Evolutionary conservation across 2,888 invertebrate species (phyloP), one percentile per base, ranked within the genome.

Genomic region (Trachelus tabidus): DNA sequence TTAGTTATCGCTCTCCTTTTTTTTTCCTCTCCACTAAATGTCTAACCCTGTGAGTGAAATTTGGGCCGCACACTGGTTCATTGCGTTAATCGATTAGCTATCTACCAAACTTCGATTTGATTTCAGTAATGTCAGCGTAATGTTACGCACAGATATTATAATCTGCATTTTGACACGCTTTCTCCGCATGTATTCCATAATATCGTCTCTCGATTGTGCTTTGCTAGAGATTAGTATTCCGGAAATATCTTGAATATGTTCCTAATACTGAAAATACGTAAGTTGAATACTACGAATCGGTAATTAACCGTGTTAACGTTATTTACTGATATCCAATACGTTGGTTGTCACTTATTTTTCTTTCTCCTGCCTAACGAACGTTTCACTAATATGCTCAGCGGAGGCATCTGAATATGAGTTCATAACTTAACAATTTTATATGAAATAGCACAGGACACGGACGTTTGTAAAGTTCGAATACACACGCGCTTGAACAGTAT

Each of bases 1-100:
- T 86, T 86, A 84, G 84, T 81, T 75, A 75, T 80, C 82, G 83
- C 75, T 86, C 85, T 81, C 83, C 82, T 87, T 86, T 83, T 80
- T 81, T 85, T 82, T 85, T 77, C 12, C 40, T 15, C 15, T 15
- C 40, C 40, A 4, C 15, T 6, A 40, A 12, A 40, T 15, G 56
- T 56, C 56, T 56, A 56, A 56, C 23, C 9, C 56, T 2, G 23
- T 56, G 56, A 56, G 23, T 56, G 56, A 56, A 56, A 56, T 56
- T 56, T 56, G 56, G 56, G 23, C 56, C 56, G 9, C 56, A 23
- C 56, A 56, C 56, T 56, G 9, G 23, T 23, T 56, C 56, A 15
- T 56, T 56, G 23, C 23, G 23, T 23, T 56, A 9, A 56, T 56
- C 23, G 56, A 56, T 56, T 56, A 56, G 56, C 23, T 23, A 56